Percentiles rank a stretch among this genome's conserved stretches.
phyloP scores from a whole-genome alignment of 1,140 invertebrate genomes.

The Aphidius ervi region DNA sequence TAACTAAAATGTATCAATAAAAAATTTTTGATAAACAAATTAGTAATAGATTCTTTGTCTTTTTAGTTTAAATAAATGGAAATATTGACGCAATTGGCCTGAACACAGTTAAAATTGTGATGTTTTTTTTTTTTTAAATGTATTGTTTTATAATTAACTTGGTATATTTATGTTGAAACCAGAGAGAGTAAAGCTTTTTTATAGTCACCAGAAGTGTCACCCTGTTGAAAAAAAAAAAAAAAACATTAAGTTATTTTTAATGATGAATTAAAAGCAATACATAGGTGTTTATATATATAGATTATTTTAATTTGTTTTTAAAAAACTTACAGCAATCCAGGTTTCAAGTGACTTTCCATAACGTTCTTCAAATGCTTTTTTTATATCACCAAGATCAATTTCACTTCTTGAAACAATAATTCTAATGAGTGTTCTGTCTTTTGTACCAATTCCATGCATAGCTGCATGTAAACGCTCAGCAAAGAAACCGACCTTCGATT shows the following conservation, averaged over 20 bases:
- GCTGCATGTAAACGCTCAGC: slow-evolving; percentile 84
- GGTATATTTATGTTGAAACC: slow-evolving; percentile 60
- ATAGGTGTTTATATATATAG: no score
- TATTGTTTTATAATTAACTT: not conserved
- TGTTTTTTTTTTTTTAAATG: slow-evolving; percentile 1
- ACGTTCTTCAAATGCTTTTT: slow-evolving; percentile 80
- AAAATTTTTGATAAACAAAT: no score
- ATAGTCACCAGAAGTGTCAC: slow-evolving; percentile 89
- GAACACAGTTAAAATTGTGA: slow-evolving; percentile 9
- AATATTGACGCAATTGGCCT: not conserved
- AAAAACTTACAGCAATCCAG: slow-evolving; percentile 73
- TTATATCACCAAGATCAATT: slow-evolving; percentile 88
- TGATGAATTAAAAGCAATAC: no score
- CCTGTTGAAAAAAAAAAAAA: slow-evolving; percentile 59
- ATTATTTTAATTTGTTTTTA: no score
- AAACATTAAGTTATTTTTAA: slow-evolving; percentile 6
- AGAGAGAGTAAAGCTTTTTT: slow-evolving; percentile 80
- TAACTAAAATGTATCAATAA: no score
- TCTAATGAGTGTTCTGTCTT: slow-evolving; percentile 84
- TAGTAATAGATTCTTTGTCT: no score
- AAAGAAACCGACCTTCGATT: slow-evolving; percentile 90
- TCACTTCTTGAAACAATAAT: slow-evolving; percentile 87
- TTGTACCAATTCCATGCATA: slow-evolving; percentile 86
- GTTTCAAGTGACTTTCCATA: slow-evolving; percentile 79
- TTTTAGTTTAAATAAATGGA: no score